These are phyloP conservation scores for Sinosuthora webbiana DNA, from an alignment of 2,113 vertebrate genomes.

Conservation along the genomic window DNA sequence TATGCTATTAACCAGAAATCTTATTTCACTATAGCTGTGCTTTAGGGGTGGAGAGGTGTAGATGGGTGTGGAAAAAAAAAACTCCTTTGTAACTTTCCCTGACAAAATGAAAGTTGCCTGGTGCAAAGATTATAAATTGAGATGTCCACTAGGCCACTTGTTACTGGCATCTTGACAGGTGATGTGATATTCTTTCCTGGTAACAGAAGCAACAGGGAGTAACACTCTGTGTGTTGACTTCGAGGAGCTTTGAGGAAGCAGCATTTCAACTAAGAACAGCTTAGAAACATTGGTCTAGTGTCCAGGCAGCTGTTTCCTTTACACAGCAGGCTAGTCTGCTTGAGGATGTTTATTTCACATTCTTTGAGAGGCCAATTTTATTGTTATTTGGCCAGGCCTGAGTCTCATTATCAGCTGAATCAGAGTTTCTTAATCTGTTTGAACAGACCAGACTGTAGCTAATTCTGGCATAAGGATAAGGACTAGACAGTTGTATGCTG, in stretches of 20 bases:
- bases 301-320: not conserved
- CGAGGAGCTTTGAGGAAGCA: not conserved
- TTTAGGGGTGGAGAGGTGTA: not conserved
- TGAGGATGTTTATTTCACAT: not conserved
- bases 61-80: not conserved
- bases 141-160: not conserved
- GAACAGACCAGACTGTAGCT: not conserved
- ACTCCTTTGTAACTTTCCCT: not conserved
- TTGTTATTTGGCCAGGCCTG: not conserved
- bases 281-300: not conserved
- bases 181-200: not conserved
- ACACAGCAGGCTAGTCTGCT: not conserved
- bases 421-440: not conserved
- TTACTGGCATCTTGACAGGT: not conserved
- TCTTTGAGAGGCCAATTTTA: not conserved
- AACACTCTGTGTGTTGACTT: not conserved
- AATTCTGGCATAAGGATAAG: not conserved
- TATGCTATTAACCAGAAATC: accelerated
- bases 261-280: not conserved
- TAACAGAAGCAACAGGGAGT: not conserved
- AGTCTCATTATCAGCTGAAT: not conserved
- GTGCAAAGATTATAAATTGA: not conserved
- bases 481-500: not conserved
- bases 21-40: not conserved
- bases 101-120: not conserved